Conservation (phyloP, 2,888 invertebrate species). For the Brachyptera risi region DNA sequence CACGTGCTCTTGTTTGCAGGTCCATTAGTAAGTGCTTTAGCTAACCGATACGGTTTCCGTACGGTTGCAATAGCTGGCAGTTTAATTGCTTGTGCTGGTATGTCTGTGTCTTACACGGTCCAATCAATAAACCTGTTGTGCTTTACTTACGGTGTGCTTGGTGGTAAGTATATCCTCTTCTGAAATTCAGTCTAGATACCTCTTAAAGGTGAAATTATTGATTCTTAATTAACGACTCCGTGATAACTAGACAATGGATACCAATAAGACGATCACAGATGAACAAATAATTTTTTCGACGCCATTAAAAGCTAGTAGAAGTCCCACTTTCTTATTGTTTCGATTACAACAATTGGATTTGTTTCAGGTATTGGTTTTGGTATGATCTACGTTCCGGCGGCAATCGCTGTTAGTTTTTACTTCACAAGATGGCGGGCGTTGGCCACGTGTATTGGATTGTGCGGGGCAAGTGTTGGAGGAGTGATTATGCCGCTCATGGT, state of each 20-base stretch:
- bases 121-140: slow-evolving; percentile 70
- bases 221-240: too few relatives aligned
- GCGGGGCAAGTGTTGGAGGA: slow-evolving; percentile 95
- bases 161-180: slow-evolving; percentile 65
- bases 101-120: slow-evolving; percentile 68
- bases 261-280: too few relatives aligned
- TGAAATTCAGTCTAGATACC: too few relatives aligned
- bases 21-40: slow-evolving; percentile 89
- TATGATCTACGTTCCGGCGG: slow-evolving; percentile 92
- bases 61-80: slow-evolving; percentile 81
- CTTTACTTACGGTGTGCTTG: slow-evolving; percentile 75
- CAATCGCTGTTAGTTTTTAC: slow-evolving; percentile 93
- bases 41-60: slow-evolving; percentile 91
- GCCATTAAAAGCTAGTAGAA: too few relatives aligned
- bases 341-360: too few relatives aligned
- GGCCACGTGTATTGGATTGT: slow-evolving; percentile 93
- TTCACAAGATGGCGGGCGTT: slow-evolving; percentile 94
- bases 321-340: too few relatives aligned
- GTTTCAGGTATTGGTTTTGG: slow-evolving; percentile 81
- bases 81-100: slow-evolving; percentile 63
- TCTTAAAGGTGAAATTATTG: too few relatives aligned
- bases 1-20: slow-evolving; percentile 48
- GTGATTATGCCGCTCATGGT: slow-evolving; percentile 81
- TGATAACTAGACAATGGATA: too few relatives aligned
- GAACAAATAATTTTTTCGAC: too few relatives aligned